Base-by-base conservation (phyloP, 2,888 invertebrate species). In the Hesperia comma region DNA sequence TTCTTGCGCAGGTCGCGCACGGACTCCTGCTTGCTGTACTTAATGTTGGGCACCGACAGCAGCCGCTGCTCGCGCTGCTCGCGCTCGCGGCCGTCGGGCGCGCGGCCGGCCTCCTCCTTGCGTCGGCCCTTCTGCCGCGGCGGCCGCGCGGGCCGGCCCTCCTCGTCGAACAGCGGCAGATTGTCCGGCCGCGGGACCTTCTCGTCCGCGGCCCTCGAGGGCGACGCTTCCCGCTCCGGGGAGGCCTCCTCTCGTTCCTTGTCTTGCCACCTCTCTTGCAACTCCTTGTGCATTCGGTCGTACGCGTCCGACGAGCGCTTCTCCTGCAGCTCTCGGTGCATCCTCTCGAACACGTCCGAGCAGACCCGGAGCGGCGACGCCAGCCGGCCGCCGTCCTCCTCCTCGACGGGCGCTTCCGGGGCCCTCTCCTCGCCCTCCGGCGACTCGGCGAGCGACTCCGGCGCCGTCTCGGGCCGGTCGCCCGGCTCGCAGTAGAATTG, bases 11-110 rank as follows among this genome's bases (percentile, higher is more conserved):
- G 87, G 81, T 94, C 95, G 79, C 88, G 90, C 76, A 84, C 84
- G 75, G 88, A 88, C 72, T 94, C 94, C 76, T 88, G 87, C 78
- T 90, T 88, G 72, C 82, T 87, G 79, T 89, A 93, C 84, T 96
- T 96, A 73, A 95, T 95, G 90, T 96, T 96, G 21, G 97, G 96
- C 79, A 96, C 96, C 12, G 96, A 96, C 74, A 96, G 93, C 77
- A 96, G 88, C 62, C 96, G 93, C 81, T 95, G 62, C 68, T 26
- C 26, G 26, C 26, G 26, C 26, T 26, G 26, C 26, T 26, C 26
- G 3, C 26, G 2, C 26, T 26, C 3, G 3, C 26, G 2, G 3
- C 5, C 3, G 26, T 26, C 26, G 26, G 26, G 26, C 26, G 26
- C 3, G 3, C 26, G 26, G 26, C 26, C 26, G 26, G 21, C 76